Evolutionary conservation across 2,113 vertebrate genomes (phyloP).

Genomic region (Pangasianodon hypophthalmus): DNA sequence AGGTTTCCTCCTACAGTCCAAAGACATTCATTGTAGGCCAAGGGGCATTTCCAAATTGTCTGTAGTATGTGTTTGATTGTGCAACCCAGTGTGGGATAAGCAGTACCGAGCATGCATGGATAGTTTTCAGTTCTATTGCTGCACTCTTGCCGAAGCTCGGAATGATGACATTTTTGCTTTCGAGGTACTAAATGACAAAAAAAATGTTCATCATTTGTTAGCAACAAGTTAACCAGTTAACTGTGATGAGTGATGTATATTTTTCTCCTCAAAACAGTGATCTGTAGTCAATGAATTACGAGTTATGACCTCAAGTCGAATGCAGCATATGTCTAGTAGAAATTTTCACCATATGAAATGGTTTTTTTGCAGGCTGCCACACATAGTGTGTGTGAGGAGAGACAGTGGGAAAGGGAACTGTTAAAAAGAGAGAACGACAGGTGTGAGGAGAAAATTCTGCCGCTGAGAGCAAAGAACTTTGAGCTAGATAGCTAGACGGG

Average conservation of each 20-base stretch:
- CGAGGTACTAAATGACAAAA: background rate
- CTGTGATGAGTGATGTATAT: too few species aligned
- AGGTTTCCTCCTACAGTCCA: too few species aligned
- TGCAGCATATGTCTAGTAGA: too few species aligned
- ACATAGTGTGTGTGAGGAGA: background rate
- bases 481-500: background rate
- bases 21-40: too few species aligned
- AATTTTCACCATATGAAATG: background rate
- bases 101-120: too few species aligned
- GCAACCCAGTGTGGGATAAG: too few species aligned
- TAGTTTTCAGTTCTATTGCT: too few species aligned
- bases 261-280: background rate
- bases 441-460: background rate
- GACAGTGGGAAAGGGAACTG: background rate
- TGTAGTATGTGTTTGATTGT: too few species aligned
- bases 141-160: background rate
- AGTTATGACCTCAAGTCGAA: background rate
- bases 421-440: background rate
- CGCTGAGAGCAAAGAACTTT: background rate
- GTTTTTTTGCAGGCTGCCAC: background rate
- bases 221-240: background rate
- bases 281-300: background rate
- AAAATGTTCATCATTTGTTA: background rate
- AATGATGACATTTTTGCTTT: too few species aligned
- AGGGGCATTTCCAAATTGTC: too few species aligned